Conservation (phyloP, 2,113 vertebrate genomes). For the Misgurnus mizolepis region DNA sequence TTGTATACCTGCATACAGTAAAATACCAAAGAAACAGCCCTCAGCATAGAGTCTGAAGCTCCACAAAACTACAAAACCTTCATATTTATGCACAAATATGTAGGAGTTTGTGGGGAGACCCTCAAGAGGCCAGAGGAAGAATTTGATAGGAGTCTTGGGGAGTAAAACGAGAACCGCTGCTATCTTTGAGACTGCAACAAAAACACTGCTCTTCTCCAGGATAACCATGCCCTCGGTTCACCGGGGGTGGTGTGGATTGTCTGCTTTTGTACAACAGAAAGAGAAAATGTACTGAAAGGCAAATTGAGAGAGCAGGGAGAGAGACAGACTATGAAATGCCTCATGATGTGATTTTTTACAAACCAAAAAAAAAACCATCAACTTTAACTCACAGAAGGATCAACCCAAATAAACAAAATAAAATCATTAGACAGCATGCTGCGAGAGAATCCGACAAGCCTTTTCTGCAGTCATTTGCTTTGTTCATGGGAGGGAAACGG, state of each 20-base stretch:
- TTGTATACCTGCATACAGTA: background rate
- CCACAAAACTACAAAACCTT: conserved; percentile 1
- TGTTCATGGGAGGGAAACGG: background rate
- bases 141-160: conserved; percentile 3
- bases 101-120: conserved; percentile 5
- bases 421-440: conserved; percentile 6
- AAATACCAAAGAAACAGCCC: background rate
- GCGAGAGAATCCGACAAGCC: background rate
- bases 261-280: conserved; percentile 4
- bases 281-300: background rate
- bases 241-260: conserved; percentile 2
- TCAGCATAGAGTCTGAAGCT: background rate
- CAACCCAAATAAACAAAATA: background rate
- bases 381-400: background rate
- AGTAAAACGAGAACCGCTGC: background rate
- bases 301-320: background rate
- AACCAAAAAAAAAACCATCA: background rate
- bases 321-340: background rate
- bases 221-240: background rate
- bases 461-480: background rate
- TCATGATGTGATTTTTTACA: background rate
- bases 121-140: conserved; percentile 28
- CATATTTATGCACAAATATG: conserved; percentile 6
- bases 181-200: conserved; percentile 32
- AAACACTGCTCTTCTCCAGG: conserved; percentile 6